Conservation (phyloP, 2,888 invertebrate genomes). For the Nudaria mundana region DNA sequence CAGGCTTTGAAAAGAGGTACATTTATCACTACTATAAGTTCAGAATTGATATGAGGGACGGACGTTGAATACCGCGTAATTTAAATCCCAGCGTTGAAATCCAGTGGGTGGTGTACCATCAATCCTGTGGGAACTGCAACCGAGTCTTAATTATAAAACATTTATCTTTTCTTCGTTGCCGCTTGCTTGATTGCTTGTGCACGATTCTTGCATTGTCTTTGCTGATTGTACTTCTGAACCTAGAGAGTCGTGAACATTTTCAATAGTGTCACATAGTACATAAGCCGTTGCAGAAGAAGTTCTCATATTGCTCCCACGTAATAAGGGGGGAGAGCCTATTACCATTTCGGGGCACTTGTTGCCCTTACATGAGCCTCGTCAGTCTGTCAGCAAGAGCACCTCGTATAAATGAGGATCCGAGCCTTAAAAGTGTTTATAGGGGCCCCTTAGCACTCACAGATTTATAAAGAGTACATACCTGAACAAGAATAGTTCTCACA, state of each 20-base stretch:
- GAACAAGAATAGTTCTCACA: neutral
- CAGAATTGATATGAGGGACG: conserved; percentile 54
- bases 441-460: no score
- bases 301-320: no score
- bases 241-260: no score
- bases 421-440: no score
- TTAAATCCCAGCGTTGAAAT: conserved; percentile 59
- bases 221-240: no score
- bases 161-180: conserved; percentile 45
- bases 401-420: no score
- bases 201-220: conserved; percentile 26
- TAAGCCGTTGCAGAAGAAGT: no score
- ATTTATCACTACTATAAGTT: conserved; percentile 62
- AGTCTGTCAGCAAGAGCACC: no score
- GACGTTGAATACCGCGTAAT: conserved; percentile 61
- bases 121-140: conserved; percentile 47
- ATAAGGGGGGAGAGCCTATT: no score
- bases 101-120: conserved; percentile 54
- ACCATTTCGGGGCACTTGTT: no score
- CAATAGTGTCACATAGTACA: no score
- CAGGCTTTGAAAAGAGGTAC: conserved; percentile 57
- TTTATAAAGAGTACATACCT: neutral
- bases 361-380: no score
- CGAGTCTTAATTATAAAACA: conserved; percentile 51
- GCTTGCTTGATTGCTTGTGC: conserved; percentile 34